These are phyloP conservation scores for Sebastes melanostomus DNA, from an alignment of 2,797 vertebrate species.

Conservation along the genomic window DNA sequence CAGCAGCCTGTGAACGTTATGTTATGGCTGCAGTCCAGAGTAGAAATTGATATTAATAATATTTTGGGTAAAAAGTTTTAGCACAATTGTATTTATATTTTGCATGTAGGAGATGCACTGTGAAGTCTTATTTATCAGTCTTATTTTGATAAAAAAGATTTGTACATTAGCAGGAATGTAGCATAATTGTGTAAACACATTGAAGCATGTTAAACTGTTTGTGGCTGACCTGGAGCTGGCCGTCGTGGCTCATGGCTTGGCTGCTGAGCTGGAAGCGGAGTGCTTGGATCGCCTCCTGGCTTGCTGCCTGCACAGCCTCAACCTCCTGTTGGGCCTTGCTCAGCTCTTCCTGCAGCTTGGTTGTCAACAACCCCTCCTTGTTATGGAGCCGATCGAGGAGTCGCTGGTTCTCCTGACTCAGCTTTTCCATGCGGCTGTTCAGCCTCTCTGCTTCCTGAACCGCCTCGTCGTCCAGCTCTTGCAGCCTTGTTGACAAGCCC, in stretches of 20 bases:
- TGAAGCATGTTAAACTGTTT: too few species aligned
- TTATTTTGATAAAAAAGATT: too few species aligned
- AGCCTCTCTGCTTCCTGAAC: slow-evolving; percentile 74
- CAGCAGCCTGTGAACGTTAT: too few species aligned
- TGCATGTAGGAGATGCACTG: too few species aligned
- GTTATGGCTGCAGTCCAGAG: too few species aligned
- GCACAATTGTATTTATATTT: too few species aligned
- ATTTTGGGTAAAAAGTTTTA: too few species aligned
- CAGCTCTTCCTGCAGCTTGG: slow-evolving; percentile 46
- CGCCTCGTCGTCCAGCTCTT: slow-evolving; percentile 74
- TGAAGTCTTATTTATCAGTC: too few species aligned
- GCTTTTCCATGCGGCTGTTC: slow-evolving; percentile 69
- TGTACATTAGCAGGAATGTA: too few species aligned
- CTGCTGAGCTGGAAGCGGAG: slow-evolving; percentile 87
- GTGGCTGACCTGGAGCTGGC: slow-evolving; percentile 77
- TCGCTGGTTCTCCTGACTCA: slow-evolving; percentile 81
- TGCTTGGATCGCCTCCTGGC: slow-evolving; percentile 82
- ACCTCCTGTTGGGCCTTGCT: slow-evolving; percentile 74
- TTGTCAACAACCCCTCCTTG: slow-evolving; percentile 49
- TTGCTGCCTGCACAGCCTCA: slow-evolving; percentile 73
- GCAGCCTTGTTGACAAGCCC: slow-evolving; percentile 71
- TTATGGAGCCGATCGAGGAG: slow-evolving; percentile 79
- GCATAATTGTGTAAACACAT: too few species aligned
- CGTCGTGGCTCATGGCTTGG: slow-evolving; percentile 81
- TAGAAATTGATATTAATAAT: too few species aligned